phyloP scores from a whole-genome alignment of 2,888 invertebrate genomes.

The Melanostoma mellinum region DNA sequence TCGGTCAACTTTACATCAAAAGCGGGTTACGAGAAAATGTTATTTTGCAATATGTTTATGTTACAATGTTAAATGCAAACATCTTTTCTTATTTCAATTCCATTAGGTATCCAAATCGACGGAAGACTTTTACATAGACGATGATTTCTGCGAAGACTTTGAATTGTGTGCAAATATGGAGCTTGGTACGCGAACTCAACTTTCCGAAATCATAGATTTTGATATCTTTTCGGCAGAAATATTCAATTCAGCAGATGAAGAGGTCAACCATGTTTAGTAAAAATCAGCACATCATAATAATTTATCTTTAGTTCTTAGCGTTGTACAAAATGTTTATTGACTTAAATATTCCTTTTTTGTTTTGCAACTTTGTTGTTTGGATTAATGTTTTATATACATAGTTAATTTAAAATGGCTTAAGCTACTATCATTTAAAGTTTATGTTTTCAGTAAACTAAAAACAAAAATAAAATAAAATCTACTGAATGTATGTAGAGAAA shows the following conservation, averaged over 20 bases:
- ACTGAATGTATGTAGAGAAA: constrained; percentile 82
- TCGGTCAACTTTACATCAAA: too few species aligned
- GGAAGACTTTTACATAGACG: constrained; percentile 68
- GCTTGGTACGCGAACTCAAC: constrained; percentile 58
- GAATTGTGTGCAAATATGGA: constrained; percentile 67
- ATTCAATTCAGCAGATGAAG: constrained; percentile 54
- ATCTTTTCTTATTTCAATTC: constrained; percentile 7
- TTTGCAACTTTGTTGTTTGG: constrained; percentile 10
- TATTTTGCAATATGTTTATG: background rate
- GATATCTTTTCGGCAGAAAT: constrained; percentile 64
- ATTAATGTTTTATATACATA: constrained; percentile 31
- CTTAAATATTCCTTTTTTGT: constrained; percentile 3
- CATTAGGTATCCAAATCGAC: constrained; percentile 42
- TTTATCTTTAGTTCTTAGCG: constrained; percentile 11
- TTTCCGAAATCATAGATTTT: constrained; percentile 57
- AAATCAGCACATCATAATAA: background rate
- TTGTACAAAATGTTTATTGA: constrained; percentile 22
- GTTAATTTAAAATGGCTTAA: constrained; percentile 39
- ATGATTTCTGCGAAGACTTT: constrained; percentile 64
- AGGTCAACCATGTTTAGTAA: constrained; percentile 3
- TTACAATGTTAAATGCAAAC: background rate
- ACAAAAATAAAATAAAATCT: constrained; percentile 15
- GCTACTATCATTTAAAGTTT: constrained; percentile 47
- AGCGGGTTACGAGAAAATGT: too few species aligned
- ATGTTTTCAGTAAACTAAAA: constrained; percentile 63